Percentiles rank a stretch among this genome's conserved stretches.
These are phyloP conservation scores for Heliocidaris erythrogramma DNA, from an alignment of 35 echinoderm and acorn worm species.

Conservation along the genomic window DNA sequence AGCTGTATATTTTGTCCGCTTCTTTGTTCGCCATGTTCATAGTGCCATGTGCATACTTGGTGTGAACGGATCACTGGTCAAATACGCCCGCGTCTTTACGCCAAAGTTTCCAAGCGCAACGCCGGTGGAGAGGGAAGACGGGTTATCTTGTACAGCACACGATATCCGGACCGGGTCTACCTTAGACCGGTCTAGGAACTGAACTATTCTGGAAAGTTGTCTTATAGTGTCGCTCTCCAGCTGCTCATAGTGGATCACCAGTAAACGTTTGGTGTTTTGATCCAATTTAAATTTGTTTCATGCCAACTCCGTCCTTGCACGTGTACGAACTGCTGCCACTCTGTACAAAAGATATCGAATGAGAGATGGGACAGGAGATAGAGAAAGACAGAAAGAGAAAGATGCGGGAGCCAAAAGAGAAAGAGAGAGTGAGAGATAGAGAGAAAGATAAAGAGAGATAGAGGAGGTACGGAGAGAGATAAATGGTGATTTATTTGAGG, in stretches of 20 bases:
- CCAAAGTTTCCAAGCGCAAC: conserved; percentile 57
- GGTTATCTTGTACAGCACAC: conserved; percentile 63
- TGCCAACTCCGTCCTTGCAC: conserved; percentile 44
- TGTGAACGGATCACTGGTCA: conserved; percentile 64
- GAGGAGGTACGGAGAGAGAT: too few relatives aligned
- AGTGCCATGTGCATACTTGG: conserved; percentile 10
- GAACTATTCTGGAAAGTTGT: conserved; percentile 59
- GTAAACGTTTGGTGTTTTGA: conserved; percentile 36
- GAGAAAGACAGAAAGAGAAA: too few relatives aligned
- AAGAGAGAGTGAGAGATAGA: too few relatives aligned
- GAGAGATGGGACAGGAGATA: not conserved
- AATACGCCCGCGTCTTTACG: conserved; percentile 54
- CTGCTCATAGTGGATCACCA: conserved; percentile 68
- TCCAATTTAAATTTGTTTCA: conserved; percentile 58
- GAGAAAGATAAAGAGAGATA: too few relatives aligned
- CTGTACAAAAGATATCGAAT: conserved; percentile 9
- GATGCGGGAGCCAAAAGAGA: too few relatives aligned
- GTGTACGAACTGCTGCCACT: conserved; percentile 50
- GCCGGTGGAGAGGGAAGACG: conserved; percentile 65
- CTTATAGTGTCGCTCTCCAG: conserved; percentile 51
- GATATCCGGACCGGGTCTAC: conserved; percentile 35
- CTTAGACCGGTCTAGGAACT: conserved; percentile 49
- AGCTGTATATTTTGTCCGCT: too few relatives aligned
- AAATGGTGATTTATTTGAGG: too few relatives aligned
- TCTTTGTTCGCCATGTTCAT: too few relatives aligned